phyloP scores from a whole-genome alignment of 2,797 vertebrate species.

The Hyperoplus lanceolatus region DNA sequence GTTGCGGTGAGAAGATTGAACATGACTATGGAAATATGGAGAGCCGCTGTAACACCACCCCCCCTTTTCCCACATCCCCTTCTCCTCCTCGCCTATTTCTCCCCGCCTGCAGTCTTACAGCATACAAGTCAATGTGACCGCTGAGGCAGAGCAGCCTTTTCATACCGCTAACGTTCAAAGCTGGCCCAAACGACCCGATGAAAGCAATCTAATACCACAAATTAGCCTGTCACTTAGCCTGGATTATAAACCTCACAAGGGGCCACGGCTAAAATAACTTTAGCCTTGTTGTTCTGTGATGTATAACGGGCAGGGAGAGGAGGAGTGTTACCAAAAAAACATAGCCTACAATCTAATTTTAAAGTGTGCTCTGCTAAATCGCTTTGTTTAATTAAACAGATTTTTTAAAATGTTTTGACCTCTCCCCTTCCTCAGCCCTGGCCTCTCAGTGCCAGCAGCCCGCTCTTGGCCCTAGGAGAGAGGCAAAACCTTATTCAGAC shows the following conservation, averaged over 20 bases:
- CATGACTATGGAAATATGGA: slow-evolving; percentile 56
- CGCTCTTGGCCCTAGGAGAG: neutral
- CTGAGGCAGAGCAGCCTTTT: slow-evolving; percentile 68
- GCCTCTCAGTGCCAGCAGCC: slow-evolving; percentile 32
- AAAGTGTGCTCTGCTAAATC: slow-evolving; percentile 49
- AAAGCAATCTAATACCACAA: slow-evolving; percentile 83
- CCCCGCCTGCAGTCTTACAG: slow-evolving; percentile 34
- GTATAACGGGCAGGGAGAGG: slow-evolving; percentile 46
- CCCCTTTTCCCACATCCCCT: fast-evolving
- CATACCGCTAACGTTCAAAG: slow-evolving; percentile 63
- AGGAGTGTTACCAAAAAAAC: slow-evolving; percentile 5
- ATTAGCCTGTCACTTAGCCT: slow-evolving; percentile 83
- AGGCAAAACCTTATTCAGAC: slow-evolving; percentile 22
- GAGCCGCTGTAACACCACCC: neutral
- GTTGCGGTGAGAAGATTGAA: slow-evolving; percentile 52
- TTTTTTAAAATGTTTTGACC: slow-evolving; percentile 10
- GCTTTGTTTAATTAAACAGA: slow-evolving; percentile 65
- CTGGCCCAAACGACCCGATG: slow-evolving; percentile 67
- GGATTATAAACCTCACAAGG: slow-evolving; percentile 75
- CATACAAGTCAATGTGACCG: slow-evolving; percentile 63
- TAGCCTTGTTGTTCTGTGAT: slow-evolving; percentile 65
- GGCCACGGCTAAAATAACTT: slow-evolving; percentile 72
- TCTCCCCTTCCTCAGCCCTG: neutral
- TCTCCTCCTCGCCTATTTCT: neutral
- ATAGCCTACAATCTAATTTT: slow-evolving; percentile 62